Evolutionary conservation across 2,888 invertebrate species (phyloP).

Genomic region (Plemyria rubiginata): DNA sequence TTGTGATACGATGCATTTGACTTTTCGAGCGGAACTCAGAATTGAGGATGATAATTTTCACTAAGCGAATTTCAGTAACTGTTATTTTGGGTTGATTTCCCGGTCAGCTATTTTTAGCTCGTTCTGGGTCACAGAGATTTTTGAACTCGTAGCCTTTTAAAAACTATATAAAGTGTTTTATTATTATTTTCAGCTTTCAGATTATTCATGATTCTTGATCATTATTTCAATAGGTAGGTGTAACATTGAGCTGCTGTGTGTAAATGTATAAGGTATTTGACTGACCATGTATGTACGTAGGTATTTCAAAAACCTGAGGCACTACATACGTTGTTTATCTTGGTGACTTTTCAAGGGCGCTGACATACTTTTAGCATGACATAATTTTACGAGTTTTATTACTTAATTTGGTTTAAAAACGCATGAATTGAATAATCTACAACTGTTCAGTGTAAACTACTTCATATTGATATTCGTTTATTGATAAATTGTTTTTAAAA

Average conservation of each 20-base stretch:
- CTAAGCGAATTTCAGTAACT: constrained; percentile 4
- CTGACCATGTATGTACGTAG: background rate
- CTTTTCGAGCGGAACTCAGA: constrained; percentile 31
- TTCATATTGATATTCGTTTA: no score
- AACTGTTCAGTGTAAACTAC: background rate
- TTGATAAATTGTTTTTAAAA: background rate
- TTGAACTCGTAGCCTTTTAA: no score
- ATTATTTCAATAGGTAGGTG: background rate
- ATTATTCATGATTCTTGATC: no score
- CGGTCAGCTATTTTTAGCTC: background rate
- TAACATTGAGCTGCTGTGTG: no score
- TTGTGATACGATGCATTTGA: constrained; percentile 46
- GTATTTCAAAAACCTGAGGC: background rate
- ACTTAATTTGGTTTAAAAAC: background rate
- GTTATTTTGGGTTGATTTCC: background rate
- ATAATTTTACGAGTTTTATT: constrained; percentile 14
- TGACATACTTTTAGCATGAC: constrained; percentile 22
- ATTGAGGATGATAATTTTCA: constrained; percentile 19
- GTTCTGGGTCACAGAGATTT: constrained; percentile 1
- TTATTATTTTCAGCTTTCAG: no score
- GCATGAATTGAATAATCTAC: background rate
- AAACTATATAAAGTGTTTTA: background rate
- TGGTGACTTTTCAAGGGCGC: constrained; percentile 27
- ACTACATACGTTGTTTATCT: constrained; percentile 20
- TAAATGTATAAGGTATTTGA: background rate